phyloP scores from a whole-genome alignment of 2,888 invertebrate species.

The Taphrorychus bicolor region DNA sequence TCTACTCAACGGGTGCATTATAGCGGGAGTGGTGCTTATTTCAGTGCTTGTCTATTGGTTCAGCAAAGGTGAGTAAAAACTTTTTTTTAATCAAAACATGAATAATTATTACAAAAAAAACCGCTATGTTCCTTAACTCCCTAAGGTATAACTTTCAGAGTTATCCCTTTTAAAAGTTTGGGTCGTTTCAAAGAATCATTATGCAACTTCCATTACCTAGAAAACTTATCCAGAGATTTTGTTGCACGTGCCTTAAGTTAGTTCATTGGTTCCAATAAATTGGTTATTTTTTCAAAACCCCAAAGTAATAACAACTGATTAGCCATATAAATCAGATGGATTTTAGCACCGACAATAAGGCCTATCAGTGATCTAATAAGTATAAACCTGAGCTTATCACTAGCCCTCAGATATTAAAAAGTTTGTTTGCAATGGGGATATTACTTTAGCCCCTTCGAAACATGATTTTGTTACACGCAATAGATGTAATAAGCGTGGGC shows the following conservation, averaged over 20 bases:
- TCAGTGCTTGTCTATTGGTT: slow-evolving; percentile 31
- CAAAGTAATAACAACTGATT: background rate
- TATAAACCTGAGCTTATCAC: too few species aligned
- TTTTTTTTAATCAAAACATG: background rate
- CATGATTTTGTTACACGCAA: background rate
- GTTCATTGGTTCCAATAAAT: background rate
- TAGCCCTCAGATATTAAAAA: too few species aligned
- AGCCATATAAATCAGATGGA: background rate
- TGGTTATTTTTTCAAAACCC: background rate
- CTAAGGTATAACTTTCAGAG: background rate
- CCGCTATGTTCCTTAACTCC: background rate
- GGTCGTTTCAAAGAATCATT: background rate
- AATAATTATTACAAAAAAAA: background rate
- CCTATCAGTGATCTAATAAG: too few species aligned
- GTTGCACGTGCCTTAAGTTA: background rate
- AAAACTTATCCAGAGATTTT: background rate
- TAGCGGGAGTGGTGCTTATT: slow-evolving; percentile 16
- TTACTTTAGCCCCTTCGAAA: background rate
- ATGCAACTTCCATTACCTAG: too few species aligned
- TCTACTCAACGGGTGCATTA: slow-evolving; percentile 19
- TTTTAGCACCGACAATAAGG: background rate
- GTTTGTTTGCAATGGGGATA: background rate
- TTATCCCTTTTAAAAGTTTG: too few species aligned
- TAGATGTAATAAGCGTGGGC: background rate
- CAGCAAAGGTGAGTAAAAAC: slow-evolving; percentile 28